Conservation (phyloP, 1,140 invertebrate species). For the Drosophila kanapiae region DNA sequence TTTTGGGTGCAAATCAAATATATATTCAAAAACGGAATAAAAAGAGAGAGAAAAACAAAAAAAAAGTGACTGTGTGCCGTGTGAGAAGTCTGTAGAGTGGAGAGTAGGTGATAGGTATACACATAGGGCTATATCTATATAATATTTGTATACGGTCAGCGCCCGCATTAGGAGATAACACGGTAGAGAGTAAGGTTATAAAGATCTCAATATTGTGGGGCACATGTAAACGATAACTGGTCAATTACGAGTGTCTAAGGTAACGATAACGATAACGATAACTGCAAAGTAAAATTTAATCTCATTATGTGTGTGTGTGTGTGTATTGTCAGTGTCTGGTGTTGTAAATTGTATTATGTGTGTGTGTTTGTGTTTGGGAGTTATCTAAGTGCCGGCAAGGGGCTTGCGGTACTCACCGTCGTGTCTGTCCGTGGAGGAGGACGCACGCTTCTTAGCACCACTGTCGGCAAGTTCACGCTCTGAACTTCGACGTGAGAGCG, state of each 20-base stretch:
- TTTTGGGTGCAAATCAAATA: slow-evolving; percentile 33
- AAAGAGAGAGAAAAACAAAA: slow-evolving; percentile 3
- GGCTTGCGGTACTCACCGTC: slow-evolving; percentile 87
- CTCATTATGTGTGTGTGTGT: slow-evolving; percentile 50
- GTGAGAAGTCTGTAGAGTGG: slow-evolving; percentile 11
- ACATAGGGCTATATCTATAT: slow-evolving; percentile 32
- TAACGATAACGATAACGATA: slow-evolving; percentile 65
- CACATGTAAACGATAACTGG: slow-evolving; percentile 45
- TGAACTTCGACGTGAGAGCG: slow-evolving; percentile 92
- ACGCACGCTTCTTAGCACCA: slow-evolving; percentile 93
- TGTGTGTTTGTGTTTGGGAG: slow-evolving; percentile 27
- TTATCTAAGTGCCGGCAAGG: not conserved
- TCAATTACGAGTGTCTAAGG: slow-evolving; percentile 59
- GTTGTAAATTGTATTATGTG: slow-evolving; percentile 33
- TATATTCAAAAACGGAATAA: slow-evolving; percentile 31
- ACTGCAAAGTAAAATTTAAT: slow-evolving; percentile 80
- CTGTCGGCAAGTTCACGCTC: slow-evolving; percentile 92
- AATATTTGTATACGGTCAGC: slow-evolving; percentile 31
- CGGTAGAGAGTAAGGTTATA: slow-evolving; percentile 8
- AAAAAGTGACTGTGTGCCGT: slow-evolving; percentile 33
- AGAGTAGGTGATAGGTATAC: slow-evolving; percentile 11
- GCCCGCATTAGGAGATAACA: slow-evolving; percentile 26
- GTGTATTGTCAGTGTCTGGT: slow-evolving; percentile 22
- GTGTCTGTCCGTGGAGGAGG: slow-evolving; percentile 90
- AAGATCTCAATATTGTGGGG: slow-evolving; percentile 27